Base-by-base conservation (phyloP, 2,888 invertebrate genomes). In the Melipona bicolor region DNA sequence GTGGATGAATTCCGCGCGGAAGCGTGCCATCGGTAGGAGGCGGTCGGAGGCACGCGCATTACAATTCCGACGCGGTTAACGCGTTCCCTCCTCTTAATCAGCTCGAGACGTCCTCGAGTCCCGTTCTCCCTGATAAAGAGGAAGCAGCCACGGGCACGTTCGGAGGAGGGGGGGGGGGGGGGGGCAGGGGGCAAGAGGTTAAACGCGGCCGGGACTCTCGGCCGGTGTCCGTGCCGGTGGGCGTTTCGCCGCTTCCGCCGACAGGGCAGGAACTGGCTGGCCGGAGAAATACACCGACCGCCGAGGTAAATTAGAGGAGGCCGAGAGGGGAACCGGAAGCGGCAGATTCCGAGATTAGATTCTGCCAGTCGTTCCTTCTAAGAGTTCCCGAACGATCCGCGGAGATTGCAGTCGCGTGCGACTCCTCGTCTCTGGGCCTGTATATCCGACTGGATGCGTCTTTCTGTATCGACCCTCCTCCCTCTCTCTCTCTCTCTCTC, bases 81-180 rank as follows among this genome's bases (percentile, higher is more conserved):
- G 70, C 79, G 76, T 76, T 68, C 81, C 79, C 76, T 79, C 70
- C 64, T 81, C 81, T 83, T 88, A 88, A 88, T 88, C 88, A 75
- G 77, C 83, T 52, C 73, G 74, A 81, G 84, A 69, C 79, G 59
- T 82, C 79, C 84, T 84, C 78, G 76, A 70, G 75, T 50, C 67
- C 67, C 32, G 74, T 75, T 70, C 79, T 79, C 75, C 62, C 43
- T 68, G 85, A 81, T 84, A 84, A 84, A 84, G 81, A 79, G 84
- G 81, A 81, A 70, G 62, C 73, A 70, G 62, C 73, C 50, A 52
- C 32, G 49, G 68, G 49, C 56, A 59, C 71, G 64, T 50, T 50
- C 50, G 61, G 1, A 43, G 43, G 43, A 9, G 9, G 1, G 43
- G 3, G 2, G 27, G 27, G 27, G 27, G 2, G 2, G 27, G 32